A percentile compares a stretch with the other conserved stretches of the same genome.
phyloP scores from a whole-genome alignment of 2,888 invertebrate species.

The Tillus elongatus region DNA sequence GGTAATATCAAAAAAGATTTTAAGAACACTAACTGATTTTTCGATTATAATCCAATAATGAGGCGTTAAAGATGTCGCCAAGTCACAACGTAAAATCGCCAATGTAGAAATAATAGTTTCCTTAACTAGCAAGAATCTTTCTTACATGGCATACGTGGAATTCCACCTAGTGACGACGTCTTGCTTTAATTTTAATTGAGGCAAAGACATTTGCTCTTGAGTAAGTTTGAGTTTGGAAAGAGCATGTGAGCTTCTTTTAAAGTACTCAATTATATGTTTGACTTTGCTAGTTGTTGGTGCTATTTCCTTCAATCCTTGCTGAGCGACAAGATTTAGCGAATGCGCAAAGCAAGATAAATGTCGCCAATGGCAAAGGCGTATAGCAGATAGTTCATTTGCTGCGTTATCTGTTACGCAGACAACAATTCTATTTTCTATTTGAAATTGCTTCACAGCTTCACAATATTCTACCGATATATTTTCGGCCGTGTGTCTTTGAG shows the following conservation, averaged over 20 bases:
- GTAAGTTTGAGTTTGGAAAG: background rate
- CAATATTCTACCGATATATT: too few species aligned
- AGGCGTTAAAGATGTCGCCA: background rate
- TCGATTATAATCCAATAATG: background rate
- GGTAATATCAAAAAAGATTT: background rate
- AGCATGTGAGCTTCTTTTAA: background rate
- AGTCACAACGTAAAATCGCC: background rate
- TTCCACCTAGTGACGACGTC: slow-evolving; percentile 1
- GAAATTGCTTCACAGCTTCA: too few species aligned
- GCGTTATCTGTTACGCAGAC: background rate
- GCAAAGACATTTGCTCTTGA: background rate
- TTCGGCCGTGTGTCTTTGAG: background rate
- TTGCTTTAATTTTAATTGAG: slow-evolving; percentile 1
- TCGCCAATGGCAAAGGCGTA: background rate
- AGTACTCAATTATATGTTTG: background rate
- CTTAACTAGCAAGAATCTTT: background rate
- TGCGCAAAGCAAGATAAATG: slow-evolving; percentile 2
- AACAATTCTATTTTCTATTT: background rate
- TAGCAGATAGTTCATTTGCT: background rate
- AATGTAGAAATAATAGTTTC: background rate
- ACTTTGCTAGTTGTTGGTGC: background rate
- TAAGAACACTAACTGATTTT: background rate
- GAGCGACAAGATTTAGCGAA: background rate
- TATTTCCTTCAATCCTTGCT: background rate
- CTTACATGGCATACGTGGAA: background rate